A percentile compares a stretch with the other conserved stretches of the same genome.
Conservation (phyloP, 2,888 invertebrate species). For the Campaea margaritaria region DNA sequence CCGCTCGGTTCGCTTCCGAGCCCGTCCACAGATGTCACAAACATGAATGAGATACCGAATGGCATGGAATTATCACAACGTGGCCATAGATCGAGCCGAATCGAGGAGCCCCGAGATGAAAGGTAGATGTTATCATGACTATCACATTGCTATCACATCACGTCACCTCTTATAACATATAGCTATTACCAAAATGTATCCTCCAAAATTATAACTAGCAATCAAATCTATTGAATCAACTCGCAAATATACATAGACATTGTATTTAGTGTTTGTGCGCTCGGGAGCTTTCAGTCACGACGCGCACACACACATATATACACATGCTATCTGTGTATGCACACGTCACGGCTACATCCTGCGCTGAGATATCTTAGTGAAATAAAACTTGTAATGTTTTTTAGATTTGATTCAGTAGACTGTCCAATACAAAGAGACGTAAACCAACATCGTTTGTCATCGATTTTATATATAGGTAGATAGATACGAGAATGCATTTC, state of each 20-base stretch:
- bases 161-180: slow-evolving; percentile 41
- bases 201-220: not conserved
- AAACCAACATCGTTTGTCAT: no score
- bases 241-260: no score
- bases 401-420: no score
- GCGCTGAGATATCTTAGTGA: no score
- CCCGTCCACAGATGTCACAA: slow-evolving; percentile 14
- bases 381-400: no score
- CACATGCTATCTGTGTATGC: no score
- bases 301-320: no score
- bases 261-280: no score
- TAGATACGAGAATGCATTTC: not conserved
- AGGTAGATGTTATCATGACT: slow-evolving; percentile 74
- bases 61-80: slow-evolving; percentile 25
- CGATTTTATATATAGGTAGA: not conserved
- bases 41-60: slow-evolving; percentile 26
- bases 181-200: slow-evolving; percentile 30
- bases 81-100: slow-evolving; percentile 37
- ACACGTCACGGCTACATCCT: no score
- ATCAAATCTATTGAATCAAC: no score
- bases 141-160: slow-evolving; percentile 29
- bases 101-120: slow-evolving; percentile 58
- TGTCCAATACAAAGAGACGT: no score
- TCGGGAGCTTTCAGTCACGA: no score
- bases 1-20: slow-evolving; percentile 3